Base-by-base conservation (phyloP, 2,113 vertebrate species). In the Ciconia maguari region DNA sequence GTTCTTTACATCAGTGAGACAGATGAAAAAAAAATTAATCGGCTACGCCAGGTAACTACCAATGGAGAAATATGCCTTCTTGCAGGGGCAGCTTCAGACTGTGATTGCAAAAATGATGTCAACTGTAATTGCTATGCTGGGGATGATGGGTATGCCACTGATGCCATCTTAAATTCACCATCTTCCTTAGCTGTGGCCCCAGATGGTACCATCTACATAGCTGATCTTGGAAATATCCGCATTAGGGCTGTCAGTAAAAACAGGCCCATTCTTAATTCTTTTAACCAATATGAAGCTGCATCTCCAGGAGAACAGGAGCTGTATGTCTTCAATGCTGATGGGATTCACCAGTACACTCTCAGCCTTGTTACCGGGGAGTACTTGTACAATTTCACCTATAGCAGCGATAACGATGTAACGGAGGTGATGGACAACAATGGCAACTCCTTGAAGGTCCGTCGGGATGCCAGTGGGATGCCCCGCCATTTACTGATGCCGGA, bases 51-150 rank as follows among this genome's bases (percentile, higher is more conserved):
- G 98, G 99, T 99, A 84, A 99, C 99, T 91, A 99, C 99, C 76
- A 99, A 99, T 22, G 99, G 99, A 84, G 99, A 99, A 97, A 99
- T 99, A 98, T 99, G 99, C 65, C 98, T 99, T 58, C 97, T 99
- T 95, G 99, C 99, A 2, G 99, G 99, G 36, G 98, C 99, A 30
- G 98, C 99, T 86, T 99, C 99, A 2, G 99, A 99, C 98, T 99
- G 99, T 8, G 99, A 99, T 98, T 99, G 99, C 98, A 99, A 99
- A 97, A 99, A 99, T 66, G 99, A 99, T 34, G 99, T 99, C 97
- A 99, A 99, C 96, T 99, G 99, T 98, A 99, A 99, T 98, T 99
- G 99, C 97, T 99, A 99, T 97, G 98, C 99, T 26, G 99, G 99
- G 14, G 99, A 99, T 29, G 99, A 99, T 7, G 99, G 99, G 94